Base-by-base conservation (phyloP, 2,888 invertebrate genomes). In the Chirona hameri region DNA sequence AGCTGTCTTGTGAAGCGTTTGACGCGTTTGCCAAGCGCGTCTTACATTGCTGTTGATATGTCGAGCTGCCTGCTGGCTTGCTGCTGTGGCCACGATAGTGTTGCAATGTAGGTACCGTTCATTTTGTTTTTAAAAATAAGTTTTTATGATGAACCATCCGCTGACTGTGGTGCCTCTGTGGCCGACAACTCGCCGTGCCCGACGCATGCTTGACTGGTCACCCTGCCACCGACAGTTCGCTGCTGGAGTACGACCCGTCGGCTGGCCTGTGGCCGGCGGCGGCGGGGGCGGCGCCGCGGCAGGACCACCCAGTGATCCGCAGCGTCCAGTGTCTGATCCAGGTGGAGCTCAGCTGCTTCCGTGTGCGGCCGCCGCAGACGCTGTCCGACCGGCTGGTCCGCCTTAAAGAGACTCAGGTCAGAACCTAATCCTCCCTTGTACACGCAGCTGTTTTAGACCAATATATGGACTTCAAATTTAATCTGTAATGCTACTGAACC, bases 341-440 rank as follows among this genome's bases (percentile, higher is more conserved):
- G 80, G 80, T 80, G 52, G 80, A 80, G 27, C 52, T 80, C 15
- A 55, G n/a, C 52, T 80, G 80, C 29, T 48, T 80, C 52, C 80
- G 80, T 0, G 80, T 80, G 15, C n/a, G 80, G 21, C 52, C 80
- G 15, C 80, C 80, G 3, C 80, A 55, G 55, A 27, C 27, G 7
- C n/a, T 80, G 55, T 52, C 80, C 5, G 52, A 80, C 27, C 52
- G 80, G 14, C 80, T 80, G 52, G 9, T 80, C 52, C 27, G 24
- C 39, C 76, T 76, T 0, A 39, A 76, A 39, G 39, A 76, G 76
- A 76, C 76, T 3, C 76, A 76, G 76, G 76, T 76, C 76, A 76
- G 76, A 52, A 18, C 2, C 7, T 39, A 39, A 39, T 7, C 79
- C n/a, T 79, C 46, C 46, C 69, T 69, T 1, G 69, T 29, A 69